These are phyloP conservation scores for Megaceryle maxima DNA, from an alignment of 2,113 vertebrate genomes.

Conservation along the genomic window DNA sequence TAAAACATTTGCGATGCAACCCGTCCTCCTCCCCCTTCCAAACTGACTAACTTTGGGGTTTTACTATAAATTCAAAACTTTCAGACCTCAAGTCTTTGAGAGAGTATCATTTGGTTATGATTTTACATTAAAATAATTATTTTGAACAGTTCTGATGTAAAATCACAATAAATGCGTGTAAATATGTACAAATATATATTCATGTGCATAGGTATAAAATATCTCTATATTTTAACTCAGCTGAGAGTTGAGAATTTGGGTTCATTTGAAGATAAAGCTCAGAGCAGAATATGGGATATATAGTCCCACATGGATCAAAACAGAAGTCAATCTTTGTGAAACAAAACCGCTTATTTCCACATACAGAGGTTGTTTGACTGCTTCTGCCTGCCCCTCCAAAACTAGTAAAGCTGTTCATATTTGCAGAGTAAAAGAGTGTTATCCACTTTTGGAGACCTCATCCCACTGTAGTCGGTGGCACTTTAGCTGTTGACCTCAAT, in stretches of 20 bases:
- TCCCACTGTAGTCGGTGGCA: not conserved
- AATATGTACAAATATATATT: not conserved
- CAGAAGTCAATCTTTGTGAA: not conserved
- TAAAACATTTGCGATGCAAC: not conserved
- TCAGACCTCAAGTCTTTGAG: not conserved
- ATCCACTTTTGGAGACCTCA: not conserved
- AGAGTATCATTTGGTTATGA: not conserved
- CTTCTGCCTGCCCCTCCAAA: conserved; percentile 36
- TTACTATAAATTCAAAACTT: not conserved
- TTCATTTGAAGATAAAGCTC: conserved; percentile 18
- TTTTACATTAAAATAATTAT: not conserved
- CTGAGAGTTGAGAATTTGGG: not conserved
- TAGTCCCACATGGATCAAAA: not conserved
- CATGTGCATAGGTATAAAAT: not conserved
- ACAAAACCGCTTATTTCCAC: not conserved
- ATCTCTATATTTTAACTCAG: not conserved
- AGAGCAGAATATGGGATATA: conserved; percentile 34
- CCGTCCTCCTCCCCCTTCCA: not conserved
- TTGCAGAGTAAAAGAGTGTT: not conserved
- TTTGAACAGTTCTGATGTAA: not conserved
- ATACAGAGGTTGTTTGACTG: conserved; percentile 24
- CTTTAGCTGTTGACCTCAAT: conserved; percentile 56
- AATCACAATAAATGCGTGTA: not conserved
- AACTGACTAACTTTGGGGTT: not conserved
- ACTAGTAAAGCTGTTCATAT: not conserved